Percentiles rank a stretch among this genome's conserved stretches.
These are phyloP conservation scores for Forbesichthys papilliferus DNA, from an alignment of 2,113 vertebrate genomes.

Conservation along the genomic window DNA sequence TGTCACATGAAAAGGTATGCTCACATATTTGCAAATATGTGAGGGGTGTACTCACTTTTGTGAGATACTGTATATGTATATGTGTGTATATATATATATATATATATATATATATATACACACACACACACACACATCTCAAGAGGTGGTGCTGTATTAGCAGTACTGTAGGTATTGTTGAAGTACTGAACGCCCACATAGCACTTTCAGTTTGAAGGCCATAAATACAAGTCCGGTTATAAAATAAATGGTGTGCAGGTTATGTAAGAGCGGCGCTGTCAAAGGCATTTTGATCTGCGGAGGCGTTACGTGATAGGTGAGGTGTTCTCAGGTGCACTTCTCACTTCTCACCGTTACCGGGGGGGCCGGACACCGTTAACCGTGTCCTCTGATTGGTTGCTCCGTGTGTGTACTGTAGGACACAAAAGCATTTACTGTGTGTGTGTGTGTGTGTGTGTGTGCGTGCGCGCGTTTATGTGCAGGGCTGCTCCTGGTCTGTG, in stretches of 20 bases:
- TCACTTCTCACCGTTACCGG: slow-evolving; percentile 10
- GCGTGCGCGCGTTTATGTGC: slow-evolving; percentile 41
- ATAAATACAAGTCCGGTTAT: slow-evolving; percentile 33
- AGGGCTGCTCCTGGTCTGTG: slow-evolving; percentile 99
- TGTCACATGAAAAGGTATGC: too few species aligned
- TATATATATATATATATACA: too few species aligned
- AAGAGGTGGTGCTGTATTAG: slow-evolving; percentile 17
- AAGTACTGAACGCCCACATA: slow-evolving; percentile 45
- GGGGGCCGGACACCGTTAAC: background rate
- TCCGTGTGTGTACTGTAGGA: background rate
- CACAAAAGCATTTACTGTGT: background rate
- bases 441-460: background rate
- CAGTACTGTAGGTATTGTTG: slow-evolving; percentile 17
- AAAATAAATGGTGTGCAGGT: too few species aligned
- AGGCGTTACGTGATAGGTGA: slow-evolving; percentile 21
- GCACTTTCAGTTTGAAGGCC: slow-evolving; percentile 36
- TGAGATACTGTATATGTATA: too few species aligned
- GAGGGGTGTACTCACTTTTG: too few species aligned
- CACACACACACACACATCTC: background rate
- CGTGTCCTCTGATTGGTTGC: slow-evolving; percentile 5
- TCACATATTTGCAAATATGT: too few species aligned
- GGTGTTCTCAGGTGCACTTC: slow-evolving; percentile 8
- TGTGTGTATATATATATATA: too few species aligned
- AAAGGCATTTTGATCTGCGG: slow-evolving; percentile 38
- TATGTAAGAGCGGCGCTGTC: background rate